Evolutionary conservation across 2,888 invertebrate genomes (phyloP), one percentile per base, ranked within the genome.

Genomic region (Trachelus iudaicus): DNA sequence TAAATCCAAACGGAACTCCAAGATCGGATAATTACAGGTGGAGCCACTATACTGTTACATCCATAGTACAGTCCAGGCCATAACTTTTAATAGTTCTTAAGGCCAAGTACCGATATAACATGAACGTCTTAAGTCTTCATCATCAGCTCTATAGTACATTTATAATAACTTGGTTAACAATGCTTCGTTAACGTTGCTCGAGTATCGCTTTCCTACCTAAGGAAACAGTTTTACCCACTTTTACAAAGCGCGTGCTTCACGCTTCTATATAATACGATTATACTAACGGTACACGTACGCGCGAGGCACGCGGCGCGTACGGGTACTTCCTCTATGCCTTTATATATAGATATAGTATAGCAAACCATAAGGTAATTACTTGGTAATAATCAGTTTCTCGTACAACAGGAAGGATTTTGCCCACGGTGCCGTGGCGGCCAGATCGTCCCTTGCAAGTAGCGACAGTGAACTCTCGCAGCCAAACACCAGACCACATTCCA

Each of bases 21-120:
- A 90, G 90, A 80, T 92, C 93, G 74, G 95, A 95, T 90, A 96
- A 96, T 93, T 95, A 96, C 92, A 93, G 96, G 85, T 93, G 94
- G 71, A 37, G 71, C 31, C 9, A 23, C 56, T 56, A 56, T 56
- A 56, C 56, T 56, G 9, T 56, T 56, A 9, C 56, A 56, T 23
- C 56, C 56, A 56, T 6, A 56, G 23, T 56, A 56, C 56, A 56
- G 56, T 56, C 23, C 2, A 23, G 23, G 23, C 9, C 0, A 23
- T 56, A 56, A 56, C 23, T 23, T 56, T 23, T 56, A 56, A 56
- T 56, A 23, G 9, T 23, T 56, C 56, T 56, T 23, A 23, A 56
- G 23, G 0, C 23, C 56, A 56, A 56, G 15, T 23, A 56, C 56
- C 56, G 9, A 6, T 40, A 15, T 23, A 23, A 56, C 9, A 56